Evolutionary conservation across 2,797 vertebrate genomes (phyloP).

Genomic region (Oreortyx pictus): DNA sequence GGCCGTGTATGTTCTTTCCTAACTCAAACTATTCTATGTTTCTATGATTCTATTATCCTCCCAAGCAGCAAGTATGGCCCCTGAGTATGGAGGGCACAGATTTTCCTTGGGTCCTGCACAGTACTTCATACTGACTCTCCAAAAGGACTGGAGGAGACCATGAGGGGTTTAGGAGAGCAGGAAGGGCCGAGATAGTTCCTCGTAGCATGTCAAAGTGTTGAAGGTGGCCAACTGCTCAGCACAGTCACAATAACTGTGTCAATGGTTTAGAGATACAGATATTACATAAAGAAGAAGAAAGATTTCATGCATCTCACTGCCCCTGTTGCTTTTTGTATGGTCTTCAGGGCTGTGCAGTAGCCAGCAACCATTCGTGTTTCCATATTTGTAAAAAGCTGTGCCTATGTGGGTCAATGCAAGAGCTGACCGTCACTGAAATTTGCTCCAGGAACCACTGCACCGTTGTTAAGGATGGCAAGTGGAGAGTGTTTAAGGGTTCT

Average conservation of each 20-base stretch:
- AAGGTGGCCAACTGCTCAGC: background rate
- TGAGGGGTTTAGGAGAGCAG: background rate
- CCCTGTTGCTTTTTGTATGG: background rate
- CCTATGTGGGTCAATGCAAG: background rate
- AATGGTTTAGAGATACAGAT: background rate
- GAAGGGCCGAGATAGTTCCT: background rate
- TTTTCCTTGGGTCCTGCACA: fast-evolving
- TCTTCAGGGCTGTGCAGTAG: background rate
- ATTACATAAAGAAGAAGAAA: background rate
- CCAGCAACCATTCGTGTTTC: background rate
- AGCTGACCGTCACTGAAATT: background rate
- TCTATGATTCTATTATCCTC: background rate
- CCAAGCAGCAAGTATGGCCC: background rate
- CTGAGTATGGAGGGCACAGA: too few relatives aligned
- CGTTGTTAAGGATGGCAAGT: background rate
- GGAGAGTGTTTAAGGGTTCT: background rate
- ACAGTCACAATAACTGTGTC: fast-evolving
- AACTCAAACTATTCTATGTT: too few relatives aligned
- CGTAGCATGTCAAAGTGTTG: background rate
- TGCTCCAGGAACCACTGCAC: background rate
- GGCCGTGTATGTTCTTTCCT: too few relatives aligned
- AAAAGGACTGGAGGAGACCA: background rate
- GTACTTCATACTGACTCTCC: background rate
- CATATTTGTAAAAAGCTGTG: background rate
- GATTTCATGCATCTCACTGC: background rate